These are phyloP conservation scores for Physocephala rufipes DNA, from an alignment of 2,888 invertebrate species.

Conservation along the genomic window DNA sequence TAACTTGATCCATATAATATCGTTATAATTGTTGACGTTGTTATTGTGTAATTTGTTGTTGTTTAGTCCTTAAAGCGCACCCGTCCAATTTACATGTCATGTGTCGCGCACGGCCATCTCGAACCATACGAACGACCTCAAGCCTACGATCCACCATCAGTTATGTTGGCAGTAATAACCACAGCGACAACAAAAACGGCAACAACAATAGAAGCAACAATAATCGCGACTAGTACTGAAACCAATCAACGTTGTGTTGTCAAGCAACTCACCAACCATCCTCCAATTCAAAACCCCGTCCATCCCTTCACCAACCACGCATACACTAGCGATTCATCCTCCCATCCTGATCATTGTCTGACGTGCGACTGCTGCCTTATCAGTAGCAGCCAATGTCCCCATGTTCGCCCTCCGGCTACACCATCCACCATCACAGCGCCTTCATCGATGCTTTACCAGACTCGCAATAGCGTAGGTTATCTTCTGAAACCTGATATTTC, in stretches of 20 bases:
- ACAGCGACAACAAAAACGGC: slow-evolving; percentile 35
- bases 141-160: slow-evolving; percentile 28
- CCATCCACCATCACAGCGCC: slow-evolving; percentile 2
- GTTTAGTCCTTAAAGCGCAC: slow-evolving; percentile 16
- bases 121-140: slow-evolving; percentile 36
- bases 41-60: slow-evolving; percentile 3
- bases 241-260: slow-evolving; percentile 62
- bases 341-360: slow-evolving; percentile 29
- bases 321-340: not conserved
- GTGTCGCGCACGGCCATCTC: slow-evolving; percentile 46
- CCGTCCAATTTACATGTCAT: slow-evolving; percentile 60
- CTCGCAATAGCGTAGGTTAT: slow-evolving; percentile 26
- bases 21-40: not conserved
- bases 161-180: slow-evolving; percentile 12
- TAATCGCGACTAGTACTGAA: slow-evolving; percentile 41
- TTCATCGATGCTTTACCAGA: slow-evolving; percentile 20
- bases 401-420: slow-evolving; percentile 53
- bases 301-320: slow-evolving; percentile 12
- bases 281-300: not conserved
- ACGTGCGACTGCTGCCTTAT: slow-evolving; percentile 53
- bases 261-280: slow-evolving; percentile 39
- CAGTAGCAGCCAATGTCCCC: slow-evolving; percentile 55
- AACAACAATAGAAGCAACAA: slow-evolving; percentile 5
- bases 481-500: slow-evolving; percentile 34
- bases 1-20: slow-evolving; percentile 1